phyloP scores from a whole-genome alignment of 1,140 invertebrate species.

The Dendrolimus punctatus region DNA sequence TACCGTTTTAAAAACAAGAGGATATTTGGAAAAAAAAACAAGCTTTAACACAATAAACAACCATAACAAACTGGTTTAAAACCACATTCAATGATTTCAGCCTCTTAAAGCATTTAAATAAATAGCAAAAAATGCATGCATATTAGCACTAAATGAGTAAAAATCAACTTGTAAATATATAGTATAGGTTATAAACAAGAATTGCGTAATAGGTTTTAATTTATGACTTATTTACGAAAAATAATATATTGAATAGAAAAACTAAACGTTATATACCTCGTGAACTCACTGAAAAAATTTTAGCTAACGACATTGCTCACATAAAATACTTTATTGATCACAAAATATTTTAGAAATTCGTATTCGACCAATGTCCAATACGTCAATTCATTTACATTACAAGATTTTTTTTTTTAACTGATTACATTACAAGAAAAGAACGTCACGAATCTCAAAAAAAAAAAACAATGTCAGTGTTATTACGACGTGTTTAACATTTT shows the following conservation, averaged over 20 bases:
- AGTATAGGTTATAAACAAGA: constrained; percentile 43
- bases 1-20: too few species aligned
- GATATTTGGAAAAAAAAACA: too few species aligned
- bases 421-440: too few species aligned
- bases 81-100: too few species aligned
- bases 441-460: too few species aligned
- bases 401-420: too few species aligned
- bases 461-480: too few species aligned
- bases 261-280: constrained; percentile 35
- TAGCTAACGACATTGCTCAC: constrained; percentile 48
- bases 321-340: constrained; percentile 7
- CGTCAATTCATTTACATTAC: too few species aligned
- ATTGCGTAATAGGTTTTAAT: constrained; percentile 46
- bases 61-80: too few species aligned
- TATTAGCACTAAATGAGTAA: constrained; percentile 1
- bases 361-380: neutral
- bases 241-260: neutral
- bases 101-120: neutral
- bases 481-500: too few species aligned
- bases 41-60: too few species aligned
- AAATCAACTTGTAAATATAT: constrained; percentile 22
- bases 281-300: constrained; percentile 54
- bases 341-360: neutral
- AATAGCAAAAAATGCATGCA: too few species aligned
- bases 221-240: constrained; percentile 1